Percentiles rank a stretch among this genome's conserved stretches.
phyloP scores from a whole-genome alignment of 2,888 invertebrate species.

The Imbricaverruca yamaguchii region DNA sequence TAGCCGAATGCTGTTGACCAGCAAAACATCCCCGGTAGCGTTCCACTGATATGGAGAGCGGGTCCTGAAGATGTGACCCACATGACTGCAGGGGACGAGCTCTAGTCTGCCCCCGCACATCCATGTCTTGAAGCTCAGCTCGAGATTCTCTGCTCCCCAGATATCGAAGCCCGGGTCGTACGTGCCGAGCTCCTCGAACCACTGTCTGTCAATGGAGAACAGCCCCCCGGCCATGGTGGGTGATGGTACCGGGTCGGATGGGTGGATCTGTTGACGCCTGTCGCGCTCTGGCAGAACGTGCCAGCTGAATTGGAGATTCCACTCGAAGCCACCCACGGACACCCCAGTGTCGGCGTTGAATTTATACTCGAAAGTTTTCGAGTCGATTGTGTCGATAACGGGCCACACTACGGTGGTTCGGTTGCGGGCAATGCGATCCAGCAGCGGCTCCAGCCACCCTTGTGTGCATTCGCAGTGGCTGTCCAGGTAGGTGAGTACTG shows the following conservation, averaged over 20 bases:
- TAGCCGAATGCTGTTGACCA: constrained; percentile 90
- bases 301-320: constrained; percentile 87
- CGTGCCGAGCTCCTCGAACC: constrained; percentile 90
- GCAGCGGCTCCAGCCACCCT: constrained; percentile 51
- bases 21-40: constrained; percentile 90
- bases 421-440: constrained; percentile 42
- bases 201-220: constrained; percentile 86
- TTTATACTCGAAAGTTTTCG: constrained; percentile 85
- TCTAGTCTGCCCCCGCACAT: constrained; percentile 99
- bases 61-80: constrained; percentile 98
- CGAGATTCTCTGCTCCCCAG: constrained; percentile 98
- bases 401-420: constrained; percentile 47
- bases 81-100: constrained; percentile 96
- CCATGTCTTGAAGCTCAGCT: constrained; percentile 98
- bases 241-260: constrained; percentile 87
- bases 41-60: constrained; percentile 98
- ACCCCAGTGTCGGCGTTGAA: constrained; percentile 54
- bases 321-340: constrained; percentile 60
- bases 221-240: constrained; percentile 99
- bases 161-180: constrained; percentile 99
- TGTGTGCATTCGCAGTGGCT: constrained; percentile 97
- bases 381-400: constrained; percentile 66
- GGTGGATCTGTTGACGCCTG: constrained; percentile 70
- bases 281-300: constrained; percentile 91
- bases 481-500: constrained; percentile 91